These are phyloP conservation scores for Furcula furcula DNA, from an alignment of 2,888 invertebrate genomes.

Conservation along the genomic window DNA sequence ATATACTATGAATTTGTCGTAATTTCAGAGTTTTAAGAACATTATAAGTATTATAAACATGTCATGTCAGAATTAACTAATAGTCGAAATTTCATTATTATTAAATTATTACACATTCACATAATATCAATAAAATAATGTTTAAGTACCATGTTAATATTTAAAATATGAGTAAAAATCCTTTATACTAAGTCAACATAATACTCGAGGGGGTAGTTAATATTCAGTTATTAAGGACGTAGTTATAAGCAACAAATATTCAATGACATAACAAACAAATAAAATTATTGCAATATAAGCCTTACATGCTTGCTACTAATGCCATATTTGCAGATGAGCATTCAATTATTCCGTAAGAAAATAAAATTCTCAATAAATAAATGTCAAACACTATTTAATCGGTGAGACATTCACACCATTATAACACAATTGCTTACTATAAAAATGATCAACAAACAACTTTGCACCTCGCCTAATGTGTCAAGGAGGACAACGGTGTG, in stretches of 20 bases:
- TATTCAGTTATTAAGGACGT: constrained; percentile 30
- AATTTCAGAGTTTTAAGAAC: constrained; percentile 38
- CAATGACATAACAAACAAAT: constrained; percentile 38
- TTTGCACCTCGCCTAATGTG: constrained; percentile 70
- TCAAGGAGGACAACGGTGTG: constrained; percentile 61
- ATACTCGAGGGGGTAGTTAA: constrained; percentile 33
- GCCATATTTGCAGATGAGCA: constrained; percentile 82
- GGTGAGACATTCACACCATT: constrained; percentile 76
- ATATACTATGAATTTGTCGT: constrained; percentile 33
- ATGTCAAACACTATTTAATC: constrained; percentile 77
- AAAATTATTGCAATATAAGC: constrained; percentile 50
- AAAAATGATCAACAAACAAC: constrained; percentile 80
- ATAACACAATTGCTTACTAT: constrained; percentile 81
- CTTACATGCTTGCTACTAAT: constrained; percentile 45
- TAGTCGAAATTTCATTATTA: constrained; percentile 30
- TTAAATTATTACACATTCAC: constrained; percentile 12
- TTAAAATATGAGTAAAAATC: constrained; percentile 21
- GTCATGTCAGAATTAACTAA: constrained; percentile 53
- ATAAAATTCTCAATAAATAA: constrained; percentile 82
- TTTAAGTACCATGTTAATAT: constrained; percentile 55
- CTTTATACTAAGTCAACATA: constrained; percentile 25
- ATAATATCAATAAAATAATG: constrained; percentile 32
- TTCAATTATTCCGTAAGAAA: constrained; percentile 74
- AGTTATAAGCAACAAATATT: constrained; percentile 38
- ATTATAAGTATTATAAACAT: constrained; percentile 20